Evolutionary conservation across 2,797 vertebrate genomes (phyloP).

Genomic region (Sciurus vulgaris): DNA sequence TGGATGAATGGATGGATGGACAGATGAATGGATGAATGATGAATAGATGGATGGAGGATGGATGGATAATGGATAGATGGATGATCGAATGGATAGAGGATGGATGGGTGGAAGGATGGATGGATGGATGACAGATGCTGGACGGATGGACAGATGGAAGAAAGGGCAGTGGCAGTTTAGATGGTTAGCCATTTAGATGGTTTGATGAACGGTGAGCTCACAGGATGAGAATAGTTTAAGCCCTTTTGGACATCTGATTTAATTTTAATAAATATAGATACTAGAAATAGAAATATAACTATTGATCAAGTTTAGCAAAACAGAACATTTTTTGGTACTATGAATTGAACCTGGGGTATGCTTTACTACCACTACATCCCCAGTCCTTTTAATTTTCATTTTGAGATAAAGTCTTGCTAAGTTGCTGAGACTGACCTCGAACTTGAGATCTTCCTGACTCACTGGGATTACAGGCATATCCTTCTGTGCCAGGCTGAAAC

Average conservation of each 20-base stretch:
- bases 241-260: background rate
- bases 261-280: constrained; percentile 12
- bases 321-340: background rate
- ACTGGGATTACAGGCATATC: too few species aligned
- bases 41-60: background rate
- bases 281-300: background rate
- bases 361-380: too few species aligned
- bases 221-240: background rate
- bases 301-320: background rate
- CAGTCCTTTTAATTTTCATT: too few species aligned
- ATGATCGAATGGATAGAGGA: too few species aligned
- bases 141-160: too few species aligned
- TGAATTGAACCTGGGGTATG: too few species aligned
- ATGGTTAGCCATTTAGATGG: too few species aligned
- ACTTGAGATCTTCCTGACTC: too few species aligned
- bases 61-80: background rate
- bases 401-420: too few species aligned
- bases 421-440: too few species aligned
- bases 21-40: background rate
- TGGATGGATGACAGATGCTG: too few species aligned
- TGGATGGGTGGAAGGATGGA: background rate
- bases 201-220: background rate
- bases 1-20: background rate
- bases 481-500: background rate
- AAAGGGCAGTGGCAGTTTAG: background rate